Base-by-base conservation (phyloP, 30 jellyfish, hydroid and myxozoan species). In the Aurelia aurita complex sp. Pacific region DNA sequence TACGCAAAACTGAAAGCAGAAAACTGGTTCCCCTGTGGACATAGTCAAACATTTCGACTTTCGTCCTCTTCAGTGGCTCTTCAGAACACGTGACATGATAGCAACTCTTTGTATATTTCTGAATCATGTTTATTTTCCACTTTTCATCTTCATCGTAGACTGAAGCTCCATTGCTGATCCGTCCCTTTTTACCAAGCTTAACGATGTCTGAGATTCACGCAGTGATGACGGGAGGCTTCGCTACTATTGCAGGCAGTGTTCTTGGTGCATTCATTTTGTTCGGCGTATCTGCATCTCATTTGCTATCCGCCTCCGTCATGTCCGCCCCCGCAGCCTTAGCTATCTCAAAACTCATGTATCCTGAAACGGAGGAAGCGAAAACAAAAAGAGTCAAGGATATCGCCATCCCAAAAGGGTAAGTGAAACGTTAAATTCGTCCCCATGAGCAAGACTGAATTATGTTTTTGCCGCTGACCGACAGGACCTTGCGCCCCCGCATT, bases 241-340 rank as follows among this genome's bases (percentile, higher is more conserved):
- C 99, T 9, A 94, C 97, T 2, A 94, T 94, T 33, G 99, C 99
- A 3, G 99, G 99, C 59, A 79, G 97, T 64, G 97, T 94, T 32
- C 88, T 94, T 32, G 99, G 96, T 38, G 97, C 97, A 5, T 94
- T 74, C 55, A 85, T 94, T 18, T 17, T 55, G 18, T 77, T 70
- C 16, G 99, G 99, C 29, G 95, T 94, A 7, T 86, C 99, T 5
- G 90, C 97, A 50, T 88, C 97, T n/a, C 97, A 94, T 79, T 82
- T 94, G 65, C 69, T 94, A 18, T 88, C 99, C 0, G 97, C 99
- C 10, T 94, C 97, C 12, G 97, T 94, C 12, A 94, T 94, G 99
- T 89, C 98, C n/a, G 96, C 99, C 29, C 97, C 97, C 34, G 99
- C 97, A 1, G 97, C 99, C 13, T 77, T 94, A 59, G 97, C 99